Base-by-base conservation (phyloP, 1,140 invertebrate species). In the Drosophila setifemur region DNA sequence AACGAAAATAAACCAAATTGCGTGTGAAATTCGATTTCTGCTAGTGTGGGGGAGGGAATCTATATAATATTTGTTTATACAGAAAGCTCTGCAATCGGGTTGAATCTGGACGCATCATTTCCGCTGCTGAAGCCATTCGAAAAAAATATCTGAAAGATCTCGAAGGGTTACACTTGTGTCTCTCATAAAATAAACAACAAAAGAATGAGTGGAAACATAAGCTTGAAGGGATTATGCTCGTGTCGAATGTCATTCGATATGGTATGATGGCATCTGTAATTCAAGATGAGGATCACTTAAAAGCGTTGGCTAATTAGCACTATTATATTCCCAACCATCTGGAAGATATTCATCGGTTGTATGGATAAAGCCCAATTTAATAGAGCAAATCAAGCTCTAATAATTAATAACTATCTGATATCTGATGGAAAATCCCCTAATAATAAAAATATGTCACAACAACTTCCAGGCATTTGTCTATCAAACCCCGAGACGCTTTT, bases 41-140 rank as follows among this genome's bases (percentile, higher is more conserved):
- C 43, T 68, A 28, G 52, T 26, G 12, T 8, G 14, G 6, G 16
- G 14, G 19, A 4, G 6, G 3, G 25, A n/a, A 35, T 16, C 29
- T 44, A 31, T 64, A 37, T 18, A 35, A 69, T 71, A 47, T 71
- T 85, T 67, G 53, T 63, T 76, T 66, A 83, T 68, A 67, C 28
- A 52, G 66, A 79, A 81, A 69, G 75, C 71, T 81, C 33, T 25
- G 63, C 53, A 49, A 68, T 72, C 68, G 69, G 63, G 54, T 35
- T 49, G 60, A 48, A 67, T 79, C 29, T 61, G 57, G 79, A 81
- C 58, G 76, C 81, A 86, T 73, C 61, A 81, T 85, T 85, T 85
- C 81, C 81, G 71, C 39, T 68, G 82, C 82, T 86, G 71, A 83
- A 73, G 78, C 78, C 73, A 83, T 77, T 39, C 43, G 42, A 73